Evolutionary conservation across 2,888 invertebrate species (phyloP).

Genomic region (Trisateles emortualis): DNA sequence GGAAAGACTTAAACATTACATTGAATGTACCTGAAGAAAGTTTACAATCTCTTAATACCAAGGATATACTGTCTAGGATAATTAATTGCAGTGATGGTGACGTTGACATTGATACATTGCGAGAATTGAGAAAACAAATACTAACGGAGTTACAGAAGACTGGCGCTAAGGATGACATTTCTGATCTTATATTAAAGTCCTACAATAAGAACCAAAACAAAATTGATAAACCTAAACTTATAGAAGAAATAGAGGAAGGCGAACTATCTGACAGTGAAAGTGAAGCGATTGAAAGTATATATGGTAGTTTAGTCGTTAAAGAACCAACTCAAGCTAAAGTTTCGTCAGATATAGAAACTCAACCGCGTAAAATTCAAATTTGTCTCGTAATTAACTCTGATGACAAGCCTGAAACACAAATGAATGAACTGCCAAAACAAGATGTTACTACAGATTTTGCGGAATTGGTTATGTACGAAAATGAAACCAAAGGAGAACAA

Average conservation of each 20-base stretch:
- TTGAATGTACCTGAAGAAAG: conserved; percentile 79
- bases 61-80: conserved; percentile 78
- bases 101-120: conserved; percentile 81
- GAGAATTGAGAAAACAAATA: conserved; percentile 79
- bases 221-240: conserved; percentile 36
- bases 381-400: conserved; percentile 54
- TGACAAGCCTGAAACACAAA: conserved; percentile 32
- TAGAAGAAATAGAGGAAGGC: conserved; percentile 77
- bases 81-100: conserved; percentile 77
- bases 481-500: conserved; percentile 11
- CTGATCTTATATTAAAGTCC: conserved; percentile 79
- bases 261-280: conserved; percentile 82
- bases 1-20: conserved; percentile 76
- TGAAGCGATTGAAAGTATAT: conserved; percentile 77
- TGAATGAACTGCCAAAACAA: conserved; percentile 24
- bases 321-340: conserved; percentile 38
- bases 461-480: conserved; percentile 67
- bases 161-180: conserved; percentile 77
- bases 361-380: conserved; percentile 53
- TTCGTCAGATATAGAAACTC: conserved; percentile 49
- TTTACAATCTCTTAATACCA: conserved; percentile 72
- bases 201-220: conserved; percentile 63
- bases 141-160: conserved; percentile 80
- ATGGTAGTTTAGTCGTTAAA: conserved; percentile 70
- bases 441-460: conserved; percentile 43